phyloP scores from a whole-genome alignment of 2,113 vertebrate genomes.

The Erinaceus europaeus region DNA sequence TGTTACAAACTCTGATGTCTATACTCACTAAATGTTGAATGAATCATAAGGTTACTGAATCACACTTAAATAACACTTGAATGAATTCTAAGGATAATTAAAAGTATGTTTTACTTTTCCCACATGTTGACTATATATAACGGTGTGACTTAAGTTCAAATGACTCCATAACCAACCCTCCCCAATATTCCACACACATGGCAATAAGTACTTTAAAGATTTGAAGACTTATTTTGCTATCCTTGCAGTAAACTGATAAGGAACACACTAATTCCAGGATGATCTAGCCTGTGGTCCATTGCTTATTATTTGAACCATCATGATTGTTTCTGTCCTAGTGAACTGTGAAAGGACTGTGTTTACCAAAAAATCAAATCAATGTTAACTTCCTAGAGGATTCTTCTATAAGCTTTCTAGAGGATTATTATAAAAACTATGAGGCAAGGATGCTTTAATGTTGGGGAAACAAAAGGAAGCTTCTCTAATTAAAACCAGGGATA shows the following conservation, averaged over 20 bases:
- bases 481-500: slow-evolving; percentile 45
- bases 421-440: slow-evolving; percentile 5
- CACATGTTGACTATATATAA: neutral
- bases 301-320: neutral
- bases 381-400: slow-evolving; percentile 13
- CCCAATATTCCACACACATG: neutral
- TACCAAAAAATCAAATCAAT: slow-evolving; percentile 15
- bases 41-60: neutral
- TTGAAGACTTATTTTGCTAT: neutral
- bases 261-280: neutral
- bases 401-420: slow-evolving; percentile 13
- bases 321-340: neutral
- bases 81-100: neutral
- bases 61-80: neutral
- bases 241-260: neutral
- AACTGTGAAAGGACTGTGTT: neutral
- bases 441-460: neutral
- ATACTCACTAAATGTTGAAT: neutral
- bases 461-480: slow-evolving; percentile 32
- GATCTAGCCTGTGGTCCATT: neutral
- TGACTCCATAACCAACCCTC: neutral
- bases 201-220: neutral
- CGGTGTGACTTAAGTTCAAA: neutral
- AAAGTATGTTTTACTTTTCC: neutral
- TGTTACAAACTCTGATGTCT: neutral